Evolutionary conservation across 2,113 vertebrate species (phyloP), one percentile per base, ranked within the genome.

Genomic region (Arizona elegans): DNA sequence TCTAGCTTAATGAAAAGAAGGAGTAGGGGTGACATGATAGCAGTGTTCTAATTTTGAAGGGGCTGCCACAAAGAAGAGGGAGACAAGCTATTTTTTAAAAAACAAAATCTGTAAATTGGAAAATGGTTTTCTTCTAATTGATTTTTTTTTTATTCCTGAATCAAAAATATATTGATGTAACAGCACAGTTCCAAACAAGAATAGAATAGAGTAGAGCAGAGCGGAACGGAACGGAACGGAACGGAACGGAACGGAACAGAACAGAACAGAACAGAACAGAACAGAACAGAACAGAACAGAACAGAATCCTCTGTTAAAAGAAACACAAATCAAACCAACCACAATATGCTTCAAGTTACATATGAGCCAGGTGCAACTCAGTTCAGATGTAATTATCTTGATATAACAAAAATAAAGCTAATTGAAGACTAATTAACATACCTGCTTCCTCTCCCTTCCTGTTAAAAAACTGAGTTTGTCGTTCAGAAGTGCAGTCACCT

Each of bases 391-490:
- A 89, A 89, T 26, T 13, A 47, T 47, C 19, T 62, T 26, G 17
- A 9, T 23, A 13, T 88, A 87, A 87, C 26, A 75, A 75, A 5
- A 15, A 70, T 0, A 75, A 33, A 75, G 29, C 65, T 75, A 75
- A 6, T 17, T 33, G 13, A 75, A 75, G n/a, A 75, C 2, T 33
- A 19, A 3, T 75, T 75, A 33, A 75, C 5, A 75, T 33, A 75
- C 65, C 21, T 89, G 9, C 23, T 33, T 55, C n/a, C n/a, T 59
- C 21, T 43, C 54, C 88, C 24, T 38, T 8, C 93, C 87, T 93
- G 53, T 75, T 3, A 92, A 95, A 95, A 96, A 91, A 94, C 92
- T 75, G 92, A 13, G 88, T 86, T 91, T 17, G 94, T 47, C 94
- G 47, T 92, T 59, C 58, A 95, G 89, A 90, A 92, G 11, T 88